phyloP scores from a whole-genome alignment of 2,797 vertebrate genomes.

The Cephalopachus bancanus region DNA sequence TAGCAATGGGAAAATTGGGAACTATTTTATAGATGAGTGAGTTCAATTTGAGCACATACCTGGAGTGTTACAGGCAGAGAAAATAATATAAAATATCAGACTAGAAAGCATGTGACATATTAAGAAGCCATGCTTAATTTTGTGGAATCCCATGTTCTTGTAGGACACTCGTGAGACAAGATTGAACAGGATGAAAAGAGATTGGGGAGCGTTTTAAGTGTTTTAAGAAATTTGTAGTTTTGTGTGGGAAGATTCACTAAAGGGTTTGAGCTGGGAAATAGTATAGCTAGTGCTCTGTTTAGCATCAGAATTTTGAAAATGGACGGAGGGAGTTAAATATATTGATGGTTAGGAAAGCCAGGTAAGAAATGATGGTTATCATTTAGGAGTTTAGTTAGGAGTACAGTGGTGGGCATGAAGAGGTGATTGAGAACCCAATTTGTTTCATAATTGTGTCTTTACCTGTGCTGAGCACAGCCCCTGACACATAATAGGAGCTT shows the following conservation, averaged over 20 bases:
- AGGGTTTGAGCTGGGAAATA: neutral
- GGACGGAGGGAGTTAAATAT: neutral
- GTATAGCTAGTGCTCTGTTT: neutral
- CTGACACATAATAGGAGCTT: neutral
- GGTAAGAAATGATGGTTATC: neutral
- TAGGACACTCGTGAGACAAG: neutral
- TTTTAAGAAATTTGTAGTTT: neutral
- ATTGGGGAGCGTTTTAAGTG: neutral
- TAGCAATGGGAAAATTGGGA: neutral
- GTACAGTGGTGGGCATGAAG: neutral
- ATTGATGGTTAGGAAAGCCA: neutral
- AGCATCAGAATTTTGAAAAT: neutral
- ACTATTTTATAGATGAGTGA: neutral
- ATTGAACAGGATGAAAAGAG: neutral
- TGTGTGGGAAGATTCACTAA: neutral
- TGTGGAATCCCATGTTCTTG: neutral
- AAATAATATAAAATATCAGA: neutral
- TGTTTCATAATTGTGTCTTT: neutral
- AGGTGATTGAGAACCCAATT: neutral
- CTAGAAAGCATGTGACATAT: neutral
- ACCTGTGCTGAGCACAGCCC: neutral
- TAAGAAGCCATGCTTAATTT: conserved; percentile 2
- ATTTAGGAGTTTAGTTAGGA: neutral
- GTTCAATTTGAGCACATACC: neutral
- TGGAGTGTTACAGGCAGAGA: neutral